Conservation (phyloP, 2,888 invertebrate genomes). For the Herminia tarsipennalis region DNA sequence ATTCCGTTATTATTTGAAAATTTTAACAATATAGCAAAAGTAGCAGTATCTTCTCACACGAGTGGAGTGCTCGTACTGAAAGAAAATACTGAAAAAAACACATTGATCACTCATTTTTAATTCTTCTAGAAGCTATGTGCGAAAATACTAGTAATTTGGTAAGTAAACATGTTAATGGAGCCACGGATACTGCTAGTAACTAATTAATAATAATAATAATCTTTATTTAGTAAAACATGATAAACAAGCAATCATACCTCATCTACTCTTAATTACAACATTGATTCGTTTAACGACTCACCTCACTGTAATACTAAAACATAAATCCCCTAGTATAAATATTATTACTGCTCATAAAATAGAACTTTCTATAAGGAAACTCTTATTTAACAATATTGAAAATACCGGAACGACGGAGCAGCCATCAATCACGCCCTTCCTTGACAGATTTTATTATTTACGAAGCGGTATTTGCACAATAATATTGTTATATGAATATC, state of each 20-base stretch:
- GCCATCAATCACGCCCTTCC: slow-evolving; percentile 45
- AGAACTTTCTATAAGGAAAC: slow-evolving; percentile 52
- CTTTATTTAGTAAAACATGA: no score
- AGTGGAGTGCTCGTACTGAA: no score
- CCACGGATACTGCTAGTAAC: no score
- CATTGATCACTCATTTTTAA: no score
- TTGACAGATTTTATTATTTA: slow-evolving; percentile 42
- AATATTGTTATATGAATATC: slow-evolving; percentile 33
- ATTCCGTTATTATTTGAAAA: no score
- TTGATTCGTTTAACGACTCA: slow-evolving; percentile 7
- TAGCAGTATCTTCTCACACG: no score
- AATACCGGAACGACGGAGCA: slow-evolving; percentile 24
- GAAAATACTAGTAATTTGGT: no score
- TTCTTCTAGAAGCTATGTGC: no score
- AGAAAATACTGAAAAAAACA: no score
- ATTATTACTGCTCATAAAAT: slow-evolving; percentile 31
- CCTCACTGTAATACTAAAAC: slow-evolving; percentile 9
- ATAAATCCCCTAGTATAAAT: slow-evolving; percentile 15
- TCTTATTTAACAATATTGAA: slow-evolving; percentile 38
- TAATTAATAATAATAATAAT: no score
- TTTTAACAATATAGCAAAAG: no score
- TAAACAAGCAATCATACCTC: not conserved
- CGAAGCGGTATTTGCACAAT: slow-evolving; percentile 32
- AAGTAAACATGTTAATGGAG: no score
- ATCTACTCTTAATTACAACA: slow-evolving; percentile 8